phyloP scores from a whole-genome alignment of 2,888 invertebrate species.

The Amphipoea oculea region DNA sequence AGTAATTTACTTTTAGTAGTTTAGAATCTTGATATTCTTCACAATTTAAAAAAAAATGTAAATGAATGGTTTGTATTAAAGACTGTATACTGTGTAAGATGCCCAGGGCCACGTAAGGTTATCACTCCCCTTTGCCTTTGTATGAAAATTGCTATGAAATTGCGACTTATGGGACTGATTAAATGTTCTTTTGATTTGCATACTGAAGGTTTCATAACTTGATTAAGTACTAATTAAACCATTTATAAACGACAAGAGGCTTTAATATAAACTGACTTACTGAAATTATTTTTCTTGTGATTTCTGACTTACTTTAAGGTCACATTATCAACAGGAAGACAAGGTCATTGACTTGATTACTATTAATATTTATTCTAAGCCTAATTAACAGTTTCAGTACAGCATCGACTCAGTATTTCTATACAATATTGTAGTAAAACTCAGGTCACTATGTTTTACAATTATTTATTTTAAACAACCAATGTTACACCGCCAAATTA shows the following conservation, averaged over 20 bases:
- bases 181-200: background rate
- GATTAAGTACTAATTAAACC: background rate
- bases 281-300: background rate
- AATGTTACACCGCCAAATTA: no score
- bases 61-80: background rate
- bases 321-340: background rate
- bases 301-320: background rate
- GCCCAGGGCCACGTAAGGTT: background rate
- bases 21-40: no score
- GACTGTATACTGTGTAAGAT: background rate
- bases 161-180: background rate
- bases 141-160: constrained; percentile 8
- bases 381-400: background rate
- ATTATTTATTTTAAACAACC: no score
- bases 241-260: background rate
- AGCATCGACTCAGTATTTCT: background rate
- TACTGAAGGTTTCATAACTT: background rate
- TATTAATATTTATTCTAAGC: background rate
- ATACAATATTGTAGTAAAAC: no score
- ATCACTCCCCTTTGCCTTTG: background rate
- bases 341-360: background rate
- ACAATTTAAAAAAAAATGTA: background rate
- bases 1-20: no score
- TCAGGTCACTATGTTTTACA: no score
- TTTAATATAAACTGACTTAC: background rate